Conservation (phyloP, 2,797 vertebrate species). For the Propithecus deckenii region DNA sequence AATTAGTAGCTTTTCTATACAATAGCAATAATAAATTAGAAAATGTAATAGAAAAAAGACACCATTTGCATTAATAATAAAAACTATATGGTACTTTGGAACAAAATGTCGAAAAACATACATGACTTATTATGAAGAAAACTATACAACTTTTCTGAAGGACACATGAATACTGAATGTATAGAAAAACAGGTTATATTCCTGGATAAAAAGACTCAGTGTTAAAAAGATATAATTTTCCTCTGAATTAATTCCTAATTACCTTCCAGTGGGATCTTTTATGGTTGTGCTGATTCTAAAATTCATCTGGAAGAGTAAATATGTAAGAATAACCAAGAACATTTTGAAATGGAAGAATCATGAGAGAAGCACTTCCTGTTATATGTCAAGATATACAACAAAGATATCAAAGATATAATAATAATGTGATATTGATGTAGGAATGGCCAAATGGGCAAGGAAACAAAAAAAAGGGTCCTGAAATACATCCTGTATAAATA, state of each 20-base stretch:
- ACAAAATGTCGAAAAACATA: background rate
- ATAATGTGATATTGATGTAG: background rate
- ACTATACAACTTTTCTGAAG: background rate
- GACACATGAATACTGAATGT: background rate
- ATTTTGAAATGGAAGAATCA: background rate
- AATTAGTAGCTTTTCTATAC: background rate
- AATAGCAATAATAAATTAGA: background rate
- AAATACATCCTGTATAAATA: background rate
- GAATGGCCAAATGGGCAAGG: background rate
- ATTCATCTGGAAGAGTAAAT: background rate
- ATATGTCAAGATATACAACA: background rate
- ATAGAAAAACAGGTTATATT: background rate
- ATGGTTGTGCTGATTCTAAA: background rate
- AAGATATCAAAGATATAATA: background rate
- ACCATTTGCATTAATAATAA: background rate
- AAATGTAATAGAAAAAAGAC: background rate
- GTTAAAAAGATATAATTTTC: constrained; percentile 19
- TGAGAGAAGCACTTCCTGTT: background rate
- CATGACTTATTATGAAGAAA: background rate
- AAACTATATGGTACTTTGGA: background rate
- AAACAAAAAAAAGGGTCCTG: background rate
- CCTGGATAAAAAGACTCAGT: background rate
- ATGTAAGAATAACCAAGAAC: background rate
- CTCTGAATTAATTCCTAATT: background rate
- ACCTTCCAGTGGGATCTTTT: background rate